These are phyloP conservation scores for Trinorchestia longiramus DNA, from an alignment of 1,140 invertebrate species.

Conservation along the genomic window DNA sequence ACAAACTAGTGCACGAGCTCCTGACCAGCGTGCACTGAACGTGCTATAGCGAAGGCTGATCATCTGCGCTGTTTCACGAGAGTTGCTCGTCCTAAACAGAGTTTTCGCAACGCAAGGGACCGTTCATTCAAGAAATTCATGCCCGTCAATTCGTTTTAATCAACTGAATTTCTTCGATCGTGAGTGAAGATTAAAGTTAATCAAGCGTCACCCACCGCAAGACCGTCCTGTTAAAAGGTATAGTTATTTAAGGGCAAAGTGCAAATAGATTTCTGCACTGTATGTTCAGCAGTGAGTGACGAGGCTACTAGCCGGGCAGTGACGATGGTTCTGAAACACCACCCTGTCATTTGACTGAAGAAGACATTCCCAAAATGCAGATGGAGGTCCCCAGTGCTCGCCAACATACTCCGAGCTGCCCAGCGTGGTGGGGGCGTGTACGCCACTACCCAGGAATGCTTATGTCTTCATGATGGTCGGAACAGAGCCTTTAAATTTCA, in stretches of 20 bases:
- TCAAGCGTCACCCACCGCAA: neutral
- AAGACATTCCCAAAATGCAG: neutral
- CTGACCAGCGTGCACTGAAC: too few species aligned
- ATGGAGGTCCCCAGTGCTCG: neutral
- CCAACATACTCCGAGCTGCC: neutral
- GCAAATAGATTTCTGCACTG: neutral
- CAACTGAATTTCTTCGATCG: neutral
- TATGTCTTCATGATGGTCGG: constrained; percentile 47
- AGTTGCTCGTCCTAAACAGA: too few species aligned
- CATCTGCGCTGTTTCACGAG: too few species aligned
- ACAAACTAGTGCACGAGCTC: too few species aligned
- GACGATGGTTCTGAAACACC: neutral
- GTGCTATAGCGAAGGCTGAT: too few species aligned
- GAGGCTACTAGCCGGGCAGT: neutral
- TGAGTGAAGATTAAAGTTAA: neutral
- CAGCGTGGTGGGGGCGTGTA: neutral
- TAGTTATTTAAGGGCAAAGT: neutral
- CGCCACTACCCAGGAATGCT: neutral
- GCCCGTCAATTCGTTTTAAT: too few species aligned
- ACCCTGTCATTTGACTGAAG: neutral
- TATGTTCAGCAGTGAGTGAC: neutral
- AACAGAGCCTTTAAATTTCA: constrained; percentile 44
- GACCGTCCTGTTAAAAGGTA: neutral
- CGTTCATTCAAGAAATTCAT: too few species aligned
- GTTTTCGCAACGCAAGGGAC: too few species aligned